Evolutionary conservation across 2,888 invertebrate species (phyloP), one percentile per base, ranked within the genome.

Genomic region (Theretra japonica): DNA sequence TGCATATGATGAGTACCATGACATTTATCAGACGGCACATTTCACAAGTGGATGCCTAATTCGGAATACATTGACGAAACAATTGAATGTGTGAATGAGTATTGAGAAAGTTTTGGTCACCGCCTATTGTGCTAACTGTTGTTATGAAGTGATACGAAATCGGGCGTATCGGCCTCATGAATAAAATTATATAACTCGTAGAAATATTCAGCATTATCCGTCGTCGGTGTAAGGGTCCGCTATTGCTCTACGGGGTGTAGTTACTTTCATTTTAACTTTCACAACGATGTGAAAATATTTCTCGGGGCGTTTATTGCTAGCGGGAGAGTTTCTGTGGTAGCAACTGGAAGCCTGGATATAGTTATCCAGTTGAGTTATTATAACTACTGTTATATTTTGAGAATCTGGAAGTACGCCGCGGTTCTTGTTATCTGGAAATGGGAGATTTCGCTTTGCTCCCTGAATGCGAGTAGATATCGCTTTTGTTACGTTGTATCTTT

Each of bases 211-310:
- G 86, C 84, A 88, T 90, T 90, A 89, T 88, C 88, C 88, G 86
- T 87, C 87, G 88, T 83, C 84, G 86, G 83, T 83, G 81, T 78
- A 77, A 82, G 86, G 87, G 86, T 82, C 83, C 78, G 82, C 83
- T 88, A 94, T 91, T 83, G 90, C 91, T 87, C 93, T 90, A 84
- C 86, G 70, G 93, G 93, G 93, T 89, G 87, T 88, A 89, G 84
- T 94, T 93, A 91, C 89, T 91, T 93, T 93, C 93, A 93, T 93
- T 94, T 92, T 90, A 93, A 93, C 92, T 92, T 92, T 89, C 90
- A 88, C 89, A 92, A 93, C 93, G 93, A 93, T 90, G 93, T 93
- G 93, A 93, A 93, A 94, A 94, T 93, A 93, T 93, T 91, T 90
- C 92, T 89, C 88, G 83, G 85, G 82, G 85, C 91, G 89, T 90